These are phyloP conservation scores for Tribolium castaneum DNA, from an alignment of 1,140 invertebrate genomes.

Conservation along the genomic window DNA sequence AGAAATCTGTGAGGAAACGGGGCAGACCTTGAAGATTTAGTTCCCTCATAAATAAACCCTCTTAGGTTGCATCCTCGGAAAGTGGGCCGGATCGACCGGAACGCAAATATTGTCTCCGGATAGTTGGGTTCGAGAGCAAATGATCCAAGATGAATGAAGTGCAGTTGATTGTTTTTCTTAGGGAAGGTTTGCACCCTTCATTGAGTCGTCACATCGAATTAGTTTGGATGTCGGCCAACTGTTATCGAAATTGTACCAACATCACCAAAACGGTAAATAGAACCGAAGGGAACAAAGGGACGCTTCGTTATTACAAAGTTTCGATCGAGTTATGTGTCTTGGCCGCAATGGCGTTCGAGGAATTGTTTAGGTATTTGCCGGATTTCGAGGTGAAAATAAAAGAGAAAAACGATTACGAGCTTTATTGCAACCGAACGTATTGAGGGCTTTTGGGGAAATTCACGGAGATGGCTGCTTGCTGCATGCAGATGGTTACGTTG, in stretches of 20 bases:
- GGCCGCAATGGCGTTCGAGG: not conserved
- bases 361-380: slow-evolving; percentile 2
- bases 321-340: slow-evolving; percentile 26
- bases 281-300: slow-evolving; percentile 1
- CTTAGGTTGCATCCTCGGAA: not conserved
- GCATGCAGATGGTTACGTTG: not conserved
- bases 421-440: not conserved
- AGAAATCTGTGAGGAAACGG: not conserved
- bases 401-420: not conserved
- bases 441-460: not conserved
- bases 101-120: slow-evolving; percentile 33
- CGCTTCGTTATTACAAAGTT: slow-evolving; percentile 7
- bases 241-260: slow-evolving; percentile 13
- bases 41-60: not conserved
- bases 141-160: slow-evolving; percentile 29
- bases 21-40: not conserved
- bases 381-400: not conserved
- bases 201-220: slow-evolving; percentile 26
- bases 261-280: slow-evolving; percentile 17
- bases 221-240: slow-evolving; percentile 2
- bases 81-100: not conserved
- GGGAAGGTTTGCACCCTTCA: slow-evolving; percentile 23
- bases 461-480: not conserved
- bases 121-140: slow-evolving; percentile 22
- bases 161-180: slow-evolving; percentile 24